A percentile compares a stretch with the other conserved stretches of the same genome.
phyloP scores from a whole-genome alignment of 2,888 invertebrate species.

The Punctoribates punctum region DNA sequence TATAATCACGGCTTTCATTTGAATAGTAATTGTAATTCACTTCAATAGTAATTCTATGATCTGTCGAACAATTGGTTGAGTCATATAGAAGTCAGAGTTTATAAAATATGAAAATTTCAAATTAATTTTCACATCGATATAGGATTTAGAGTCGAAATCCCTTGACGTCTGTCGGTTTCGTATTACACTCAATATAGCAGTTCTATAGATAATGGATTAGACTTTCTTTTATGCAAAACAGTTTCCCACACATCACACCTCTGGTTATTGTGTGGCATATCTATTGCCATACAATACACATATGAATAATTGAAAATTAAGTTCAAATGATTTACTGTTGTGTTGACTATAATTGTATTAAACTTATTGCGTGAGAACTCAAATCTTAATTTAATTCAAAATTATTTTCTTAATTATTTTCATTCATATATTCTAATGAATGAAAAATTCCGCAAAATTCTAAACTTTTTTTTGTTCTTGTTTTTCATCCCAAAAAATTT shows the following conservation, averaged over 20 bases:
- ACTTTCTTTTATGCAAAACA: slow-evolving; percentile 4
- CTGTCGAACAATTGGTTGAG: too few species aligned
- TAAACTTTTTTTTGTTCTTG: background rate
- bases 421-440: too few species aligned
- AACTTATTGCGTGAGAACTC: background rate
- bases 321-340: slow-evolving; percentile 6
- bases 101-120: background rate
- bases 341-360: background rate
- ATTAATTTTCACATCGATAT: slow-evolving; percentile 11
- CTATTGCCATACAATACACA: background rate
- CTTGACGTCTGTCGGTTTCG: slow-evolving; percentile 17
- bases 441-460: too few species aligned
- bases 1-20: too few species aligned
- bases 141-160: background rate
- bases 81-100: background rate
- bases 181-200: background rate
- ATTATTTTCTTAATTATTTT: too few species aligned
- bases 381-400: too few species aligned
- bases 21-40: too few species aligned
- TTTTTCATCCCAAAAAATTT: background rate
- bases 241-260: slow-evolving; percentile 28
- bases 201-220: slow-evolving; percentile 1
- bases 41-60: too few species aligned
- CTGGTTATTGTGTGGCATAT: slow-evolving; percentile 2
- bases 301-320: slow-evolving; percentile 13